phyloP scores from a whole-genome alignment of 2,888 invertebrate species.

The Hololepta plana region DNA sequence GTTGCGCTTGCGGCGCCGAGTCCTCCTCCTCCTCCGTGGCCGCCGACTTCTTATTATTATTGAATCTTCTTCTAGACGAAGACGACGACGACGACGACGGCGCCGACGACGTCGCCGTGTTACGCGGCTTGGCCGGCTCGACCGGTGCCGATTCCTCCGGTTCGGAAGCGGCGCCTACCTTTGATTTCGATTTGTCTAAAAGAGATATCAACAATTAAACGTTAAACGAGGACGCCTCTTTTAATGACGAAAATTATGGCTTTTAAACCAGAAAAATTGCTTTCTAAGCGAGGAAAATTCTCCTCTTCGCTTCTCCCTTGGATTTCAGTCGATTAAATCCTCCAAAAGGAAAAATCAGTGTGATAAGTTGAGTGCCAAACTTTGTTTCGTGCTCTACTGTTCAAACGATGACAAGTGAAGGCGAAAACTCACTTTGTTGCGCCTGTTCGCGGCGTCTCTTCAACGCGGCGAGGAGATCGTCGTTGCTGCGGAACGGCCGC shows the following conservation, averaged over 20 bases:
- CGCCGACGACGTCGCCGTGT: conserved; percentile 5
- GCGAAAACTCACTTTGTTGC: conserved; percentile 34
- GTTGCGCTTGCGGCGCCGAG: too few relatives aligned
- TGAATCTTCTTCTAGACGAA: conserved; percentile 8
- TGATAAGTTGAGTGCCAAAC: too few relatives aligned
- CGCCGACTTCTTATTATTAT: conserved; percentile 9
- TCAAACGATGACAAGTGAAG: neutral
- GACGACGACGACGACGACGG: conserved; percentile 3
- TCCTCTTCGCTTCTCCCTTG: too few relatives aligned
- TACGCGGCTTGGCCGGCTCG: conserved; percentile 5
- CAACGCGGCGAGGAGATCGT: conserved; percentile 52
- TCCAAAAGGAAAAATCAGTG: too few relatives aligned
- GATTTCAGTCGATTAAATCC: too few relatives aligned
- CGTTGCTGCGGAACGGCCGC: conserved; percentile 62
- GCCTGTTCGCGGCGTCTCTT: conserved; percentile 55
- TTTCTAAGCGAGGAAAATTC: too few relatives aligned
- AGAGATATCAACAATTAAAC: conserved; percentile 1
- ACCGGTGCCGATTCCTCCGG: conserved; percentile 8
- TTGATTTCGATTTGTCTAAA: conserved; percentile 9
- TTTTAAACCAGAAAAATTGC: too few relatives aligned
- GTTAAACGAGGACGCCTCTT: neutral
- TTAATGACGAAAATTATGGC: neutral
- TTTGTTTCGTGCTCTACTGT: neutral
- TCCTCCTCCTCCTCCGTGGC: too few relatives aligned
- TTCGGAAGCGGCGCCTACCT: conserved; percentile 7